Base-by-base conservation (phyloP, 37 sponge, comb jelly and placozoan genomes). In the Petrosia ficiformis region DNA sequence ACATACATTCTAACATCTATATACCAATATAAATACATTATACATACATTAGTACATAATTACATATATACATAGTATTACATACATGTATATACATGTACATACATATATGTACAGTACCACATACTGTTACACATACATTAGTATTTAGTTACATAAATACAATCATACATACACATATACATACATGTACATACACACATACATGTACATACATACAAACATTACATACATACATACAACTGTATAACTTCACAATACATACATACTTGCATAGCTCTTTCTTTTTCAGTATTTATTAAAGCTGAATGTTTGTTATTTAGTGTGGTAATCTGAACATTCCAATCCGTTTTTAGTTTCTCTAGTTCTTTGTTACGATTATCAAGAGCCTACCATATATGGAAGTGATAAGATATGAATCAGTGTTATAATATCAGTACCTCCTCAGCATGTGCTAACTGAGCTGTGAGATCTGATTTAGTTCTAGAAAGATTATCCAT, bases 271-370 rank as follows among this genome's bases (percentile, higher is more conserved):
- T 80, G 77, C 14, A 84, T 57, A 0, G 80, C 65, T 42, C 48
- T 92, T 76, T 87, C 92, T 48, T 81, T 68, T 69, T 87, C 90
- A 3, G 77, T 59, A n/a, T 65, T 80, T 39, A 92, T 57, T 16
- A 71, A 59, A 37, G 71, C 67, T 11, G 78, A 44, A 58, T 87
- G 85, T 41, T 80, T 65, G 40, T 44, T 84, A 38, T 39, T 56
- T 33, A 92, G 70, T 0, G 80, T 16, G 0, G 81, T 29, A 2
- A 65, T 65, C n/a, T 84, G 88, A 44, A 71, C 42, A 16, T 65
- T 56, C 92, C 92, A 92, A 24, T 92, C 89, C 34, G 81, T 64
- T 48, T 76, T 83, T 4, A 87, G 56, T 42, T 72, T 73, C 29
- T 83, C 90, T 32, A 92, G 52, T 57, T 92, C 92, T 14, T 75